Evolutionary conservation across 2,888 invertebrate species (phyloP), one percentile per base, ranked within the genome.

Genomic region (Steinernema hermaphroditum): DNA sequence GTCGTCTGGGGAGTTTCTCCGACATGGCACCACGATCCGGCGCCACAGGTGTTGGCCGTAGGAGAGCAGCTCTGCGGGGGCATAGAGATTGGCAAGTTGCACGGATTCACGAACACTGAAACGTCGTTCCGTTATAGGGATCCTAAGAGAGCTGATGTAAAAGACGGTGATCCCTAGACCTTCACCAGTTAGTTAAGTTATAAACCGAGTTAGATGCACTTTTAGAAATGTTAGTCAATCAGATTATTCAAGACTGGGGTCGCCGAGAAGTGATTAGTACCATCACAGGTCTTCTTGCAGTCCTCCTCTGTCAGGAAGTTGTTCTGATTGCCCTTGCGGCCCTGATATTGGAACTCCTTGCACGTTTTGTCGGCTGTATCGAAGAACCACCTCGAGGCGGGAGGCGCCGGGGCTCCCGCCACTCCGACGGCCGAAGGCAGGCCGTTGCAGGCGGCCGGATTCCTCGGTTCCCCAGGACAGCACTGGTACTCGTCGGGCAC

Each of bases 401-500:
- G 78, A 1, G 79, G 76, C 6, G 79, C 79, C 2, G 78, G 70
- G 2, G 80, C 82, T 2, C 79, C 80, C 14, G 78, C 43, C 14
- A 74, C 77, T 9, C 82, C 82, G 0, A 75, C 74, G 9, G 68
- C 24, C 1, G 44, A 44, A 4, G 82, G 80, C 2, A 78, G 72
- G 0, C 82, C 84, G 34, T 79, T 77, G 62, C 84, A 84, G 37
- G 83, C 84, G 12, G 80, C 82, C 2, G 82, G 81, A 29, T 78
- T 76, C 0, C 82, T 76, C 0, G 83, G 82, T 9, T 74, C 69
- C 9, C 84, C 84, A 1, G 83, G 80, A 54, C 84, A 84, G 74
- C 84, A 84, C 68, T 83, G 82, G 72, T 80, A 81, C 73, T 84
- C 84, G 41, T 79, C 81, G 44, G 84, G 80, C 0, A 82, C 74